Conservation (phyloP, 64 coral and sea anemone species). For the Pachyseris speciosa region DNA sequence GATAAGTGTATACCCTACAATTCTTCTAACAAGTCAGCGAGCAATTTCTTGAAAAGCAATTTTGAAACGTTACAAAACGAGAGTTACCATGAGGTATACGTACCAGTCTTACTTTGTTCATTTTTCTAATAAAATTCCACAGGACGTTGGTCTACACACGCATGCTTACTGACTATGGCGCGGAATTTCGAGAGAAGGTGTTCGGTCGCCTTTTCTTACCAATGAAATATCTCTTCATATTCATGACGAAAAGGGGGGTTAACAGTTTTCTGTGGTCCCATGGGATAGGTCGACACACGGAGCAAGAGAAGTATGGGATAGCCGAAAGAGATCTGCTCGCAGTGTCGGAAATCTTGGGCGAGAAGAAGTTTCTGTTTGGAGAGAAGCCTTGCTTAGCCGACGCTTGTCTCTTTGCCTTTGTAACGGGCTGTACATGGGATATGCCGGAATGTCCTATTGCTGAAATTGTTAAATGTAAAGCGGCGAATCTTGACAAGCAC, state of each 20-base stretch:
- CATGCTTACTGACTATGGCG: not conserved
- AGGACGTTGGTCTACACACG: conserved; percentile 50
- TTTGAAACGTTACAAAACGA: no score
- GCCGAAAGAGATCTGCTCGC: conserved; percentile 59
- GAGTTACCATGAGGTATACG: no score
- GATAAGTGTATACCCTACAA: no score
- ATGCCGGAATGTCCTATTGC: conserved; percentile 35
- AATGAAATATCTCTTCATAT: not conserved
- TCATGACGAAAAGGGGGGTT: not conserved
- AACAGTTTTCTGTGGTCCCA: conserved; percentile 20
- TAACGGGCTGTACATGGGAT: conserved; percentile 5
- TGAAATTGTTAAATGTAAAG: conserved; percentile 19
- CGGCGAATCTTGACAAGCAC: conserved; percentile 52
- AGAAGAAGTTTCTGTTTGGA: conserved; percentile 77
- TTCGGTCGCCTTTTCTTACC: conserved; percentile 25
- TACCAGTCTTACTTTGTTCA: no score
- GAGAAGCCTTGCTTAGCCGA: conserved; percentile 60
- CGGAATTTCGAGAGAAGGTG: not conserved
- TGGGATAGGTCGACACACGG: conserved; percentile 66
- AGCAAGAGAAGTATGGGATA: conserved; percentile 64
- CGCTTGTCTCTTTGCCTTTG: conserved; percentile 62
- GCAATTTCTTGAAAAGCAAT: no score
- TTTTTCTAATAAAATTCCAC: no score
- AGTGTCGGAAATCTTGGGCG: conserved; percentile 51
- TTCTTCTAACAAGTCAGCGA: no score